Conservation (phyloP, 2,113 vertebrate species). For the Osmerus mordax region DNA sequence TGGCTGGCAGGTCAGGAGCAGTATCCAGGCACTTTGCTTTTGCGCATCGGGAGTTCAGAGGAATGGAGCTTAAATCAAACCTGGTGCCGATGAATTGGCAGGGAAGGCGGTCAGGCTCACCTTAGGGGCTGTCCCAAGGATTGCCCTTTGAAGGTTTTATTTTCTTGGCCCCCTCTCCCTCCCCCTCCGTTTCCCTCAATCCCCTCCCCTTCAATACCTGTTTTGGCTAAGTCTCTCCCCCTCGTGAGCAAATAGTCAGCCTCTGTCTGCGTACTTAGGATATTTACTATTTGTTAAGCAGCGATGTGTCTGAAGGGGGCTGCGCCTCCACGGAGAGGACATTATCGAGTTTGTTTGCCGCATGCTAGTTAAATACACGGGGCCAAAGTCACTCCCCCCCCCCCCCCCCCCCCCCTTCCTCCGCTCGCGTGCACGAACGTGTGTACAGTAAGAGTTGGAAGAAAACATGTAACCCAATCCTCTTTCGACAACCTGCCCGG, state of each 20-base stretch:
- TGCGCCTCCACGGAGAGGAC: no score
- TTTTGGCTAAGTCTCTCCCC: slow-evolving; percentile 5
- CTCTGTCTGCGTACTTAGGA: slow-evolving; percentile 4
- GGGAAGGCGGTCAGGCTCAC: background rate
- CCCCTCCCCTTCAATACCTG: background rate
- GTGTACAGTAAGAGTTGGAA: slow-evolving; percentile 9
- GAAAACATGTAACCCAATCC: slow-evolving; percentile 44
- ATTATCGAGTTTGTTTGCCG: no score
- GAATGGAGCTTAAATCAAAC: slow-evolving; percentile 2
- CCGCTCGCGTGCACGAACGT: background rate
- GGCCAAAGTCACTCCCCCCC: no score
- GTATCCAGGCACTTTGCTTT: background rate
- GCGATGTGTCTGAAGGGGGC: no score
- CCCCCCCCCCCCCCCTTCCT: background rate
- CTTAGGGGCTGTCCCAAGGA: background rate
- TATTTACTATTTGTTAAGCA: background rate
- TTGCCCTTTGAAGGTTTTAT: slow-evolving; percentile 4
- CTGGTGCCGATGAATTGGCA: background rate
- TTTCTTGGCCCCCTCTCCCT: background rate
- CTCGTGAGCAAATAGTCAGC: background rate
- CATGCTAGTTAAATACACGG: no score
- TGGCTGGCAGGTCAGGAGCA: background rate
- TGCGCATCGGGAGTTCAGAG: background rate
- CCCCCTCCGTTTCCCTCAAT: background rate
- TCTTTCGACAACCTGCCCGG: background rate